Evolutionary conservation across 2,797 vertebrate species (phyloP), one percentile per base, ranked within the genome.

Genomic region (Gymnoscopelus microlampas): DNA sequence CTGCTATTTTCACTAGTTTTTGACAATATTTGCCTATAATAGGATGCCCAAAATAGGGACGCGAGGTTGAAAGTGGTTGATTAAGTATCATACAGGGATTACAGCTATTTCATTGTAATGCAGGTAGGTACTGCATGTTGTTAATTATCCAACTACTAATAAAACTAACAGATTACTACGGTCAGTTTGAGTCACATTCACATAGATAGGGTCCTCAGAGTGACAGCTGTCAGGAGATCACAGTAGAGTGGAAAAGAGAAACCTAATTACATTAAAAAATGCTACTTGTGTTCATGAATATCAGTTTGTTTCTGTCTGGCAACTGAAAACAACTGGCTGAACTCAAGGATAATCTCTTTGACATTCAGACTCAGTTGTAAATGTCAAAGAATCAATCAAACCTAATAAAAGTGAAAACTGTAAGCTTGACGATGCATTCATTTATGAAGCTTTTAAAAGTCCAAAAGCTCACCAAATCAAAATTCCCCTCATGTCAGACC

Each of bases 211-310:
- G 39, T 44, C 39, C 39, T 54, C 23, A 11, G 66, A 64, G 64
- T 35, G 61, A 74, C 51, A 12, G 14, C 15, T 53, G 54, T 64
- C 3, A 39, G 68, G 54, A 54, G 65, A 29, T 24, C 10, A n/a
- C 12, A 15, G 49, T 13, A 51, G 14, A n/a, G 76, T 6, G 48
- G 54, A 73, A 71, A 66, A 71, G 61, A 66, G 62, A 10, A 35
- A 44, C 15, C 7, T 23, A 23, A 68, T 29, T 56, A 59, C n/a
- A n/a, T 70, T 64, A 71, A 70, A 77, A 13, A 44, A 35, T 44
- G 3, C 39, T 35, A 74, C 61, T 72, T 61, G 54, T 70, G 77
- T 71, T 54, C 3, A 59, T 10, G 66, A 14, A 72, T 71, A 75
- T 77, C 7, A 8, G 35, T 51, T 76, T 44, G 58, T n/a, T 39